Conservation (phyloP, 2,797 vertebrate genomes). For the Amazona ochrocephala region DNA sequence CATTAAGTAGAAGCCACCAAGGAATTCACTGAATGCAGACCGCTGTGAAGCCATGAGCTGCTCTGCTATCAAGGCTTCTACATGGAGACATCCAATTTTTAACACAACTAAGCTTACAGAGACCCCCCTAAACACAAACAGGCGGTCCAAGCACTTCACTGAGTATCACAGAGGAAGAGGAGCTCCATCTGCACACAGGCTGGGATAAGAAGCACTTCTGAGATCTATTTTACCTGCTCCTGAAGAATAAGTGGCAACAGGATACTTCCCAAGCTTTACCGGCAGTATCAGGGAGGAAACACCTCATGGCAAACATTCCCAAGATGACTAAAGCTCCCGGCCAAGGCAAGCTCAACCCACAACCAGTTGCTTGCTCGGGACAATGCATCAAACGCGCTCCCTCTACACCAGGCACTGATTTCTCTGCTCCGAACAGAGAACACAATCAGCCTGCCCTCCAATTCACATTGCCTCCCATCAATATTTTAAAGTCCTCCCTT, state of each 20-base stretch:
- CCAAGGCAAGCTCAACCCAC: background rate
- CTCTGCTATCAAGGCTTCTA: background rate
- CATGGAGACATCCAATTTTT: background rate
- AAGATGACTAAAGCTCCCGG: background rate
- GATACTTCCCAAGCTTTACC: background rate
- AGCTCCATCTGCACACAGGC: fast-evolving
- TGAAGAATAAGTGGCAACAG: background rate
- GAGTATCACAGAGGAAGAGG: fast-evolving
- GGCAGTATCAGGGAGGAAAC: background rate
- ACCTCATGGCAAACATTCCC: background rate
- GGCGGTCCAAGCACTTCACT: background rate
- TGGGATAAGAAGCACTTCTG: background rate
- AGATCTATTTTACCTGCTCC: background rate
- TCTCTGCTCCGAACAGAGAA: background rate
- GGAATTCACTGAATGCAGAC: background rate
- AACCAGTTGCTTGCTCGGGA: background rate
- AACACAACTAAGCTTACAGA: background rate
- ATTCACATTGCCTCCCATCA: background rate
- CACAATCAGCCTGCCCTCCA: background rate
- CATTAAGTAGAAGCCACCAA: background rate
- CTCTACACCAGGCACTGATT: background rate
- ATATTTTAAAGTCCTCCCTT: slow-evolving; percentile 40
- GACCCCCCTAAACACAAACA: fast-evolving
- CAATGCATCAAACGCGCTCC: background rate
- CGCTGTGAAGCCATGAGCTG: background rate